Conservation (phyloP, 2,797 vertebrate genomes). For the Ciconia nigra region DNA sequence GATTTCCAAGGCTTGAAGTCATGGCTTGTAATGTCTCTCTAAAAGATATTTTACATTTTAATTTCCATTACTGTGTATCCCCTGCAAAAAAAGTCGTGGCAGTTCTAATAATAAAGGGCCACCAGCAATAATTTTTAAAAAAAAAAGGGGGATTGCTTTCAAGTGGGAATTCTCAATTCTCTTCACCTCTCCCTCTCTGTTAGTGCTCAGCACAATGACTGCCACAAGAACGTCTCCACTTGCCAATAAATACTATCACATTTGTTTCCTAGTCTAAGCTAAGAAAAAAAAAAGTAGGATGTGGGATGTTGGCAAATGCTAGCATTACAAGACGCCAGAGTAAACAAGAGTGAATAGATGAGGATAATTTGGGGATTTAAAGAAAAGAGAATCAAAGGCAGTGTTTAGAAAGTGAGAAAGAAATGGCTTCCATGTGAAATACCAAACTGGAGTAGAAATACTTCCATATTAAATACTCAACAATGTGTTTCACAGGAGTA, state of each 20-base stretch:
- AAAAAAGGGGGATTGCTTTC: neutral
- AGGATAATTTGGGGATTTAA: neutral
- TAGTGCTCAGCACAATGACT: neutral
- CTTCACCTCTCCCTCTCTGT: neutral
- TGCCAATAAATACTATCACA: neutral
- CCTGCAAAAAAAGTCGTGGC: neutral
- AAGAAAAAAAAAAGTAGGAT: neutral
- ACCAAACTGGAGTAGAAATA: neutral
- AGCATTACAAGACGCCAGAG: neutral
- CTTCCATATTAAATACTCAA: neutral
- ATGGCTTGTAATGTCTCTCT: neutral
- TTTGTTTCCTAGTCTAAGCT: conserved; percentile 6
- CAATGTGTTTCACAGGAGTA: accelerated
- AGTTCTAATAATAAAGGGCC: neutral
- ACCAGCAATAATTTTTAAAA: neutral
- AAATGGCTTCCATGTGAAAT: neutral
- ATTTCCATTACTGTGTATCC: neutral
- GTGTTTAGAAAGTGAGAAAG: neutral
- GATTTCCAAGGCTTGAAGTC: neutral
- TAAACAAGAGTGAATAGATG: neutral
- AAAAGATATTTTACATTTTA: neutral
- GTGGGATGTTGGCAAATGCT: neutral
- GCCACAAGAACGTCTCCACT: neutral
- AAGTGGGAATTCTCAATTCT: neutral
- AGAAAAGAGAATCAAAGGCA: neutral